Evolutionary conservation across 2,888 invertebrate species (phyloP).

Genomic region (Drosophila antonietae): DNA sequence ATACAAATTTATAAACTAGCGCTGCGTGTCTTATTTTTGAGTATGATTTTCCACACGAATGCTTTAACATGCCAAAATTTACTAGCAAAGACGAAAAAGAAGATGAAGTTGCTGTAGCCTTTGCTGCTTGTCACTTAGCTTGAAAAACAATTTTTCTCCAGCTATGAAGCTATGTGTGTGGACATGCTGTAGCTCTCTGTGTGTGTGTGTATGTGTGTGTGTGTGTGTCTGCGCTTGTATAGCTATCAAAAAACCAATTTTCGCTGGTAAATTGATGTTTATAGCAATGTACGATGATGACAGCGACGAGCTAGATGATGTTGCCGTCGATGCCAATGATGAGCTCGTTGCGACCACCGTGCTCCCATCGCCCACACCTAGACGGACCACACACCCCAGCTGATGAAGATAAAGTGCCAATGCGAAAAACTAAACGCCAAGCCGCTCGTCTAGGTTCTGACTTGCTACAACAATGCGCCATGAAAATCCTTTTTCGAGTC

Average conservation of each 20-base stretch:
- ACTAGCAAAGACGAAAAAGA: conserved; percentile 44
- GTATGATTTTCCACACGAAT: conserved; percentile 73
- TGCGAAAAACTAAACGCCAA: conserved; percentile 74
- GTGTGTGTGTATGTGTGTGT: conserved; percentile 23
- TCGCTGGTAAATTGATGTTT: conserved; percentile 80
- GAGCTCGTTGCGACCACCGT: conserved; percentile 72
- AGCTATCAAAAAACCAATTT: conserved; percentile 80
- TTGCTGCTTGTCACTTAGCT: conserved; percentile 74
- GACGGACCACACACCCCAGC: conserved; percentile 1
- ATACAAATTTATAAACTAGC: conserved; percentile 1
- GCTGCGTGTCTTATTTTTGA: conserved; percentile 25
- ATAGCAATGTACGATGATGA: conserved; percentile 73
- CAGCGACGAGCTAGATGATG: conserved; percentile 52
- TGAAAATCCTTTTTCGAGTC: conserved; percentile 70
- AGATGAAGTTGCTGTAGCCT: conserved; percentile 38
- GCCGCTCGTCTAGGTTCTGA: conserved; percentile 47
- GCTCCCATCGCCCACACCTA: background rate
- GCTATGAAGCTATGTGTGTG: conserved; percentile 49
- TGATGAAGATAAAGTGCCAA: conserved; percentile 79
- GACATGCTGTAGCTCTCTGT: conserved; percentile 17
- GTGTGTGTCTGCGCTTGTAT: conserved; percentile 31
- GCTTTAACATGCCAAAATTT: conserved; percentile 61
- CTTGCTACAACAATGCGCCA: conserved; percentile 62
- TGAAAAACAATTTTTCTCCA: conserved; percentile 80
- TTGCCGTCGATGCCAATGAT: conserved; percentile 68